Evolutionary conservation across 2,888 invertebrate genomes (phyloP), one percentile per base, ranked within the genome.

Genomic region (Brachyptera putata): DNA sequence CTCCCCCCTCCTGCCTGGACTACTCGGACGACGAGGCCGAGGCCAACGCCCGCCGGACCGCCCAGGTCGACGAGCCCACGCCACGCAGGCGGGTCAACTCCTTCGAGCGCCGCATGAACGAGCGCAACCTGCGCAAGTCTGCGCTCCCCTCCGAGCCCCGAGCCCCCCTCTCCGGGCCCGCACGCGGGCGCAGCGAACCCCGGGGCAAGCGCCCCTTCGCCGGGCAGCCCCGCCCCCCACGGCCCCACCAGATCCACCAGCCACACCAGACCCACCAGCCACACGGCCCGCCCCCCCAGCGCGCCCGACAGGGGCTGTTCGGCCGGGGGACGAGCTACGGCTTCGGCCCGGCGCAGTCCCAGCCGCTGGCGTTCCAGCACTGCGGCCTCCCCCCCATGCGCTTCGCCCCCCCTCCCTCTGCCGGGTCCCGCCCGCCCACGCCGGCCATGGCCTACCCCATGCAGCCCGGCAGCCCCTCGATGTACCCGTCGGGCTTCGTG

Each of bases 21-120:
- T 94, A 83, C 74, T 95, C 95, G 0, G 95, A 95, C 72, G 95
- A 95, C 71, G 95, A 95, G 69, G 82, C 86, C 62, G 95, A 95
- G 70, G 78, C 82, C 61, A 63, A 61, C 49, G 73, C 74, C 1
- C 34, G 24, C 5, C 16, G 18, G 21, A 36, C 16, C 18, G 34
- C 18, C 14, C 11, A 11, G 4, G 53, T 36, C 36, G 11, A 21
- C 13, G 53, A 34, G n/a, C 36, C 16, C 21, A 13, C 53, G 7
- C 53, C 34, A 11, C 18, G 53, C 13, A 53, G 53, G 36, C 34
- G 53, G 9, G 53, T 53, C 36, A 53, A 53, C 53, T 53, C 53
- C 21, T 53, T 53, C 36, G 53, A 53, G 36, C 53, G 53, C 11
- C 34, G 53, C 9, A 53, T 53, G 53, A 53, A 53, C 53, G 53